Evolutionary conservation across 2,113 vertebrate genomes (phyloP).

Genomic region (Podarcis muralis): DNA sequence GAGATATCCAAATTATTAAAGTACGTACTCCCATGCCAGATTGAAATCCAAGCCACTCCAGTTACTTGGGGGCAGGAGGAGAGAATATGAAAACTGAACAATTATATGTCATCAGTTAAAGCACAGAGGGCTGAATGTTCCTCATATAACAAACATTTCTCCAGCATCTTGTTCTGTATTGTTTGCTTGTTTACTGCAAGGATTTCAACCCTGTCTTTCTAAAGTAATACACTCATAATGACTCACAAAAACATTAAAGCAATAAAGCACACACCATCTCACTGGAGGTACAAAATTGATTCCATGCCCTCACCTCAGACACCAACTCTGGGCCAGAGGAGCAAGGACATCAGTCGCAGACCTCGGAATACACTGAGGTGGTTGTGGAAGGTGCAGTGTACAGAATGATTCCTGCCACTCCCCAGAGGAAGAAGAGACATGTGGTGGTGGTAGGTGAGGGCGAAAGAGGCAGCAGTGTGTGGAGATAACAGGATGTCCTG

Average conservation of each 20-base stretch:
- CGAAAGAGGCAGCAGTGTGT: no score
- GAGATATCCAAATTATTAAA: background rate
- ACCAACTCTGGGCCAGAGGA: no score
- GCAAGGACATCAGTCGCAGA: no score
- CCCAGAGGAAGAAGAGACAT: no score
- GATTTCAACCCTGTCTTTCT: background rate
- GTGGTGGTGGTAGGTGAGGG: no score
- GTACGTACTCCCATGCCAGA: background rate
- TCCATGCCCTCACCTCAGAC: no score
- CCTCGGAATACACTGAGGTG: no score
- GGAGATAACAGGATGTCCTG: no score
- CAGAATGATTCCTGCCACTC: no score
- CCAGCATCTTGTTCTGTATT: background rate
- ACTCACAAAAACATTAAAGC: background rate
- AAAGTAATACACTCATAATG: background rate
- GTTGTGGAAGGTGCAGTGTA: no score
- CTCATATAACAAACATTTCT: background rate
- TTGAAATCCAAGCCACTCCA: background rate
- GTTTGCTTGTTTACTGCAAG: background rate
- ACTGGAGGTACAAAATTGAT: no score
- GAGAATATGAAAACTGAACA: background rate
- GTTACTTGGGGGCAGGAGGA: background rate
- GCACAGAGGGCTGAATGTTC: background rate
- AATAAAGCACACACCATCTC: background rate
- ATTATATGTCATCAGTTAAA: background rate